These are phyloP conservation scores for Aeoliscus strigatus DNA, from an alignment of 2,797 vertebrate species.

Conservation along the genomic window DNA sequence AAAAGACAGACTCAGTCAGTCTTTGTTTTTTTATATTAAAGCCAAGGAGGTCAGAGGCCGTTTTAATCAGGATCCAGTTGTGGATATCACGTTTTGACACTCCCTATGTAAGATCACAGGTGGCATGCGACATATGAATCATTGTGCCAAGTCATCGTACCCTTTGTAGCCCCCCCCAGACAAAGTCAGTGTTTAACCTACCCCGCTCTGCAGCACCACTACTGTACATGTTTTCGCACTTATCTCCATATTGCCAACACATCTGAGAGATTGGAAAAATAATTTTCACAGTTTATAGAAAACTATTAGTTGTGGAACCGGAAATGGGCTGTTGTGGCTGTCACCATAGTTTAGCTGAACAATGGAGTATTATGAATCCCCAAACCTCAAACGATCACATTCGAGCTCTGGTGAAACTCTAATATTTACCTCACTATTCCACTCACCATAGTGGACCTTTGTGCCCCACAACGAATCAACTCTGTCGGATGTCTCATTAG, in stretches of 20 bases:
- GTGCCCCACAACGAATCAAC: conserved; percentile 52
- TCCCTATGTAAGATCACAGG: conserved; percentile 47
- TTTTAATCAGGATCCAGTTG: conserved; percentile 42
- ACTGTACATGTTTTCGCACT: conserved; percentile 8
- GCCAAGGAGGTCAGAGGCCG: conserved; percentile 28
- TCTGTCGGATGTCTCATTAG: conserved; percentile 74
- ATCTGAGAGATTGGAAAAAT: background rate
- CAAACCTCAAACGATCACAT: background rate
- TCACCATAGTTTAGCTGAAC: conserved; percentile 4
- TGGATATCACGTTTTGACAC: conserved; percentile 56
- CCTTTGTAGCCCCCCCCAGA: conserved; percentile 23
- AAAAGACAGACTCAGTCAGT: conserved; percentile 22
- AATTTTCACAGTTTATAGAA: conserved; percentile 3
- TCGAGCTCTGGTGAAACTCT: background rate
- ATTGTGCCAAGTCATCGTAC: conserved; percentile 40
- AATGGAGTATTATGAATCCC: background rate
- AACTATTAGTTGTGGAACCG: conserved; percentile 18
- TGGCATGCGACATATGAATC: conserved; percentile 41
- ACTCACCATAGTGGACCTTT: conserved; percentile 40
- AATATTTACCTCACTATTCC: conserved; percentile 7
- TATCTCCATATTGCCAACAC: too few species aligned
- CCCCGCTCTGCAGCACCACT: conserved; percentile 1
- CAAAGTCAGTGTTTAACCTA: too few species aligned
- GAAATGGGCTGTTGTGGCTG: conserved; percentile 8
- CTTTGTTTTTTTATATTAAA: conserved; percentile 29